Conservation (phyloP, 2,113 vertebrate species). For the Nanorana parkeri region DNA sequence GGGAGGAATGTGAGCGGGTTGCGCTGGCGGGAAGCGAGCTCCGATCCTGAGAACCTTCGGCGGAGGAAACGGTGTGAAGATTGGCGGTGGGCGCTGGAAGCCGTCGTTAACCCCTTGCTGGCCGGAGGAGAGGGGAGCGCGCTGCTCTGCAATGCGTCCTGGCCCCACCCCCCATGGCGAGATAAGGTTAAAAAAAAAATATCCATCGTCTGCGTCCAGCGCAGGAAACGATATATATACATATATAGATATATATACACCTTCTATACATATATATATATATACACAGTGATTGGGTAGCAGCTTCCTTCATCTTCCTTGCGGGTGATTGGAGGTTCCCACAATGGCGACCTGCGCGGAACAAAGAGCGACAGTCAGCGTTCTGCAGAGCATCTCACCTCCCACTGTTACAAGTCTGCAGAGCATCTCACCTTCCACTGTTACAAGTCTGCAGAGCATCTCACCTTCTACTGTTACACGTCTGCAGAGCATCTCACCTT, state of each 20-base stretch:
- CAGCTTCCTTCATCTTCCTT: conserved; percentile 22
- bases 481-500: neutral
- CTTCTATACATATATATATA: conserved; percentile 39
- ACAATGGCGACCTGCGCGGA: neutral
- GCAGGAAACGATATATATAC: conserved; percentile 31
- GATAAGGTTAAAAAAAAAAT: conserved; percentile 11
- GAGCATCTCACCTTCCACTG: no score
- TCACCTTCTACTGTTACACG: neutral
- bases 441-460: neutral
- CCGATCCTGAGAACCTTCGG: neutral
- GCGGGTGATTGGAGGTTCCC: neutral
- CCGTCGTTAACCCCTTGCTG: conserved; percentile 5
- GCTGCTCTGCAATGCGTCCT: conserved; percentile 7
- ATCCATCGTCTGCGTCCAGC: conserved; percentile 14
- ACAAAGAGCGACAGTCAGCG: neutral
- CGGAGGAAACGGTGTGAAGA: no score
- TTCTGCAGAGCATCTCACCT: neutral
- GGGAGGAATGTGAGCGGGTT: conserved; percentile 4
- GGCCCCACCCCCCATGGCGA: neutral
- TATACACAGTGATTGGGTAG: conserved; percentile 32
- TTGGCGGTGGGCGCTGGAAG: neutral
- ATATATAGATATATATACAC: conserved; percentile 39
- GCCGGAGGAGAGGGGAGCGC: neutral
- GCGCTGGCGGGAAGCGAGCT: neutral
- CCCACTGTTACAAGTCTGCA: no score